These are phyloP conservation scores for Rhinichthys klamathensis DNA, from an alignment of 2,113 vertebrate species.

Conservation along the genomic window DNA sequence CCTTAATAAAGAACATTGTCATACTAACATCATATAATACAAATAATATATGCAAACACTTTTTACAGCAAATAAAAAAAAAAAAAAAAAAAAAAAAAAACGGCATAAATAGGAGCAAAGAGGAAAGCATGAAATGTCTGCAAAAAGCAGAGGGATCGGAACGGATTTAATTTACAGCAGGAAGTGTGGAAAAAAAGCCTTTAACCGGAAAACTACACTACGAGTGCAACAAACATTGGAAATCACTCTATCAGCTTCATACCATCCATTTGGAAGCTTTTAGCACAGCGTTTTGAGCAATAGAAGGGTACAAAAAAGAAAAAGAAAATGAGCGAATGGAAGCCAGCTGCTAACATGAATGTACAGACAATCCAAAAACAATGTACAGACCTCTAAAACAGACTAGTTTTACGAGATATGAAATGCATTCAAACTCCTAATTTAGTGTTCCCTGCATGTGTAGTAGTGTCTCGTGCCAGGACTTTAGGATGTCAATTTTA, in stretches of 20 bases:
- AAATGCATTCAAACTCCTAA: constrained; percentile 13
- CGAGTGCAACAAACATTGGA: constrained; percentile 32
- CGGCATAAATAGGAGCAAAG: constrained; percentile 66
- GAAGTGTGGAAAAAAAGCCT: constrained; percentile 23
- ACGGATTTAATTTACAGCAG: constrained; percentile 25
- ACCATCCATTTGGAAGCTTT: constrained; percentile 33
- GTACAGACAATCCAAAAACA: constrained; percentile 26
- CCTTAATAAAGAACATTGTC: constrained; percentile 99
- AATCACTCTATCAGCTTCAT: constrained; percentile 34
- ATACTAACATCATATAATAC: constrained; percentile 99
- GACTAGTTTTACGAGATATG: not conserved
- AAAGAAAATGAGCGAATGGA: not conserved
- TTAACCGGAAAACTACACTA: constrained; percentile 36
- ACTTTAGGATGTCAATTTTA: not conserved
- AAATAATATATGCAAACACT: constrained; percentile 98
- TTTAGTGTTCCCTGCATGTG: constrained; percentile 24
- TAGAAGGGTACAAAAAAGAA: not conserved
- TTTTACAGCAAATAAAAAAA: constrained; percentile 92
- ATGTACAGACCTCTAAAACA: constrained; percentile 17
- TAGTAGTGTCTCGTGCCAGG: constrained; percentile 12
- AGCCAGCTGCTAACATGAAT: constrained; percentile 19
- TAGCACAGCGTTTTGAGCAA: constrained; percentile 49
- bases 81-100: constrained; percentile 74
- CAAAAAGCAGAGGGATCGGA: constrained; percentile 51
- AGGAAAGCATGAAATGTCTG: constrained; percentile 63